Evolutionary conservation across 2,797 vertebrate species (phyloP).

Genomic region (Naso thynnoides): DNA sequence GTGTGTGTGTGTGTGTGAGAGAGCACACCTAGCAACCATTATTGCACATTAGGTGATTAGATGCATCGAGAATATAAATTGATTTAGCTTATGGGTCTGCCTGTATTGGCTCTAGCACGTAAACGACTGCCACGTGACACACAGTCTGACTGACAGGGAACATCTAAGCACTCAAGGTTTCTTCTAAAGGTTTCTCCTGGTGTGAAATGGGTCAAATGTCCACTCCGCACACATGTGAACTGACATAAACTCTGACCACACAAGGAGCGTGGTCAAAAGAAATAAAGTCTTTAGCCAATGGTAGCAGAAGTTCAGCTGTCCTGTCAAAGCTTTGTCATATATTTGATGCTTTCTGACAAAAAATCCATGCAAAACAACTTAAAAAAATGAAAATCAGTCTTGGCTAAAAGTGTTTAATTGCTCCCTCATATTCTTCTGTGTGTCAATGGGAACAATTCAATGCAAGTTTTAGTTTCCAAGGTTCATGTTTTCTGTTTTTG

Average conservation of each 20-base stretch:
- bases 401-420: neutral
- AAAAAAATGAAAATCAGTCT: too few species aligned
- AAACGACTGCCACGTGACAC: conserved; percentile 20
- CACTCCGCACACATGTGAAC: conserved; percentile 16
- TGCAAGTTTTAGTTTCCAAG: neutral
- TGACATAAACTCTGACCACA: conserved; percentile 8
- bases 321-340: neutral
- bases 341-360: neutral
- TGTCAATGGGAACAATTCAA: too few species aligned
- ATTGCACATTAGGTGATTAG: conserved; percentile 56
- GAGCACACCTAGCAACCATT: conserved; percentile 30
- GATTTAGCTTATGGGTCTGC: conserved; percentile 56
- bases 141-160: conserved; percentile 30
- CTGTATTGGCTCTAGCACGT: conserved; percentile 44
- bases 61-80: conserved; percentile 56
- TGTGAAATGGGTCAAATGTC: conserved; percentile 12
- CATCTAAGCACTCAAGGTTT: conserved; percentile 15
- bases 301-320: neutral
- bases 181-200: conserved; percentile 3
- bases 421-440: too few species aligned
- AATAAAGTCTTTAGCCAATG: neutral
- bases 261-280: neutral
- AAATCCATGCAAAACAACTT: neutral
- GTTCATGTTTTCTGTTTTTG: neutral
- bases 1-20: conserved; percentile 32